phyloP scores from a whole-genome alignment of 2,888 invertebrate species.

The Lycaena phlaeas region DNA sequence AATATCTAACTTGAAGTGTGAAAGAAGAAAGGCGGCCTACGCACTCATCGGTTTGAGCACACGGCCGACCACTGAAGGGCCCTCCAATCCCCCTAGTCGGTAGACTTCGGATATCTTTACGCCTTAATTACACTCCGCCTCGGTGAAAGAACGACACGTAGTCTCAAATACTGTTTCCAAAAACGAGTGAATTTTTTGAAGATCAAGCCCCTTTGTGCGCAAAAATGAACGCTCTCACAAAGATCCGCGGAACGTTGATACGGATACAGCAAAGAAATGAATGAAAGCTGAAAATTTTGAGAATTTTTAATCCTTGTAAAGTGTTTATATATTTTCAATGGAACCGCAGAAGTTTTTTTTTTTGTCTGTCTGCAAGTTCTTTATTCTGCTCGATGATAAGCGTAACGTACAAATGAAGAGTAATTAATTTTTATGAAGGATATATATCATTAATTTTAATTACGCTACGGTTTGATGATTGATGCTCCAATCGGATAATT shows the following conservation, averaged over 20 bases:
- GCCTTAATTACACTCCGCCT: slow-evolving; percentile 65
- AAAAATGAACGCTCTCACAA: slow-evolving; percentile 2
- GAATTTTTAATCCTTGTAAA: neutral
- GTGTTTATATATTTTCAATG: neutral
- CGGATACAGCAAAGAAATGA: neutral
- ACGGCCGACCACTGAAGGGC: slow-evolving; percentile 54
- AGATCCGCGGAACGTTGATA: neutral
- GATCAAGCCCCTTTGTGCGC: slow-evolving; percentile 34
- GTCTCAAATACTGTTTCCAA: slow-evolving; percentile 38
- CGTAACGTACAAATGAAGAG: no score
- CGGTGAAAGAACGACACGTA: slow-evolving; percentile 55
- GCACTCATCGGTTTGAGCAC: slow-evolving; percentile 60
- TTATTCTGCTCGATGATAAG: neutral
- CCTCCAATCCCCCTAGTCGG: slow-evolving; percentile 48
- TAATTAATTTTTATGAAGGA: no score
- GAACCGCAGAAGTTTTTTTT: no score
- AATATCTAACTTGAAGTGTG: slow-evolving; percentile 56
- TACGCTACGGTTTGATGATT: no score
- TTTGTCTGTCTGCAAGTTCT: neutral
- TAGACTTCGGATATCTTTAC: slow-evolving; percentile 68
- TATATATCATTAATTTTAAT: no score
- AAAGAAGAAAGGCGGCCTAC: slow-evolving; percentile 47
- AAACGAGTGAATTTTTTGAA: slow-evolving; percentile 40
- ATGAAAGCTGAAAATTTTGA: neutral
- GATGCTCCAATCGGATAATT: no score